Evolutionary conservation across 1,140 invertebrate species (phyloP).

Genomic region (Frieseomelitta varia): DNA sequence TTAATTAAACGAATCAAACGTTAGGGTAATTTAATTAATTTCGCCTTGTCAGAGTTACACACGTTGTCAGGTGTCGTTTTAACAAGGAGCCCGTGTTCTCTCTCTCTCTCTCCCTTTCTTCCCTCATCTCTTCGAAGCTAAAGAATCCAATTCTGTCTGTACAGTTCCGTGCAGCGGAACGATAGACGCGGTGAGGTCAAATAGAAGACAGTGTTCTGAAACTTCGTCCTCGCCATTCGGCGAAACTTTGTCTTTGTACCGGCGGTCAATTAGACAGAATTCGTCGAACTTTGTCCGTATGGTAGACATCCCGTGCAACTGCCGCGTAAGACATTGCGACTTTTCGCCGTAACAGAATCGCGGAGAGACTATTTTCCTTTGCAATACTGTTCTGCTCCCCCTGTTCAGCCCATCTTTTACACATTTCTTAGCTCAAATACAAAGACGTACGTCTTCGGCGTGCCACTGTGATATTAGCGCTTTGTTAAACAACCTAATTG

Average conservation of each 20-base stretch:
- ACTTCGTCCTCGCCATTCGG: conserved; percentile 42
- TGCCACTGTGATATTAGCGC: conserved; percentile 37
- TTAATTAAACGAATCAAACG: conserved; percentile 7
- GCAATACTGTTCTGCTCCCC: not conserved
- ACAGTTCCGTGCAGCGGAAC: conserved; percentile 24
- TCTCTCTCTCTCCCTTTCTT: too few relatives aligned
- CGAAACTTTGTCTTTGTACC: conserved; percentile 64
- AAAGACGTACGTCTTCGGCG: not conserved
- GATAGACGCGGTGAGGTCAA: conserved; percentile 52
- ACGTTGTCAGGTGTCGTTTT: not conserved
- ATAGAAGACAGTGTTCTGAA: conserved; percentile 61
- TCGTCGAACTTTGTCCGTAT: conserved; percentile 61
- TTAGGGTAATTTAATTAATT: conserved; percentile 10
- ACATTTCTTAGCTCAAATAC: conserved; percentile 30
- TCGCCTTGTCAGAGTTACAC: not conserved
- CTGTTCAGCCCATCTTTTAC: not conserved
- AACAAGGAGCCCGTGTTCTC: not conserved
- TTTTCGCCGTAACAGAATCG: conserved; percentile 43
- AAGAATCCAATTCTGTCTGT: conserved; percentile 40
- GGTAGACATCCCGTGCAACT: conserved; percentile 49
- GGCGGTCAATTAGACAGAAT: conserved; percentile 68
- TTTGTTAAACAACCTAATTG: conserved; percentile 65
- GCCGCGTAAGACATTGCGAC: conserved; percentile 41
- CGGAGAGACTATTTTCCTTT: conserved; percentile 46
- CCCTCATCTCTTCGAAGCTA: not conserved